These are phyloP conservation scores for Phthorimaea operculella DNA, from an alignment of 1,140 invertebrate species.

Conservation along the genomic window DNA sequence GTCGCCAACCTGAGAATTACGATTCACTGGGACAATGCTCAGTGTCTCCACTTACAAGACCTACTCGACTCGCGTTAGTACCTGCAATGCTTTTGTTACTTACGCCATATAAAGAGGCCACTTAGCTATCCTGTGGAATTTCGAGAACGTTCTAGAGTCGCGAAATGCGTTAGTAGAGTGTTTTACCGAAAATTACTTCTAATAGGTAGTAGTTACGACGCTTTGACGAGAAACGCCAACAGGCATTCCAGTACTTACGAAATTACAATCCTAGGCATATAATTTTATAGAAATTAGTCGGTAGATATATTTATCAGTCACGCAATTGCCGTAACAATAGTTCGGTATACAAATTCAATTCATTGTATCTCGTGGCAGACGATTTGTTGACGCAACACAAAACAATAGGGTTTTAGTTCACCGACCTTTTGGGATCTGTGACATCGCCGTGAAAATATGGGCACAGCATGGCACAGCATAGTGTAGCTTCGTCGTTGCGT, in stretches of 20 bases:
- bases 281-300: slow-evolving; percentile 7
- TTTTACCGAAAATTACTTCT: too few relatives aligned
- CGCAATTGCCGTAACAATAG: slow-evolving; percentile 58
- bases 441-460: slow-evolving; percentile 64
- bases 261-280: slow-evolving; percentile 10
- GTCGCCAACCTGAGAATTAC: slow-evolving; percentile 27
- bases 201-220: too few relatives aligned
- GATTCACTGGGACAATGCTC: slow-evolving; percentile 9
- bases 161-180: too few relatives aligned
- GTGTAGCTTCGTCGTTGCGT: slow-evolving; percentile 34
- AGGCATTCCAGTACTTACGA: slow-evolving; percentile 9
- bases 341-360: slow-evolving; percentile 58
- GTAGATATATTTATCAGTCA: slow-evolving; percentile 33
- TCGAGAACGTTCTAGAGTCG: too few relatives aligned
- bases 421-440: slow-evolving; percentile 61
- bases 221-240: background rate
- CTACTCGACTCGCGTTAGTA: background rate
- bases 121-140: too few relatives aligned
- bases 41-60: background rate
- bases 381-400: slow-evolving; percentile 62
- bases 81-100: background rate
- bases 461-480: slow-evolving; percentile 34
- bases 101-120: background rate
- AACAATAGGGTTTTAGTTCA: slow-evolving; percentile 63
- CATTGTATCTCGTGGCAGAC: slow-evolving; percentile 58